Conservation (phyloP, 2,888 invertebrate genomes). For the Artemia sp. region DNA sequence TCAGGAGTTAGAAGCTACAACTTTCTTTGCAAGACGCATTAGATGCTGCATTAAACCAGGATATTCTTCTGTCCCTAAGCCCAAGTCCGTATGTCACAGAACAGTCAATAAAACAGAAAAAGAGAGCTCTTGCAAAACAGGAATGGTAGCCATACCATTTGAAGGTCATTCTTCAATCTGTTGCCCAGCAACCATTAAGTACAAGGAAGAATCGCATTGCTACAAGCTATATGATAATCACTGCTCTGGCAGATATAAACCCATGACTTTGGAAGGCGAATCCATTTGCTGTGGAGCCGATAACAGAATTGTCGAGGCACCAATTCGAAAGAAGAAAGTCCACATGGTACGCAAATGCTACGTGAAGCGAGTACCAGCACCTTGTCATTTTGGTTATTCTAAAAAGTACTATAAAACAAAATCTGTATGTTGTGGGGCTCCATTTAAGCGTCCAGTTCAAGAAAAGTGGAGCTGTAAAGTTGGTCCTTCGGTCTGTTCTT, state of each 20-base stretch:
- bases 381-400: not conserved
- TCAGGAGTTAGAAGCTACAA: not conserved
- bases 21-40: slow-evolving; percentile 1
- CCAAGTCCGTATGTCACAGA: too few species aligned
- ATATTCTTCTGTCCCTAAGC: not conserved
- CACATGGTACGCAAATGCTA: slow-evolving; percentile 4
- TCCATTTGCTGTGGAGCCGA: not conserved
- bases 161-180: too few species aligned
- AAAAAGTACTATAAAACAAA: not conserved
- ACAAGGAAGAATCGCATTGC: not conserved
- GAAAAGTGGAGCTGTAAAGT: slow-evolving; percentile 8
- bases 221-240: not conserved
- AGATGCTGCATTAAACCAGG: not conserved
- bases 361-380: not conserved
- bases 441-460: not conserved
- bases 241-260: not conserved
- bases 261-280: not conserved
- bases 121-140: too few species aligned
- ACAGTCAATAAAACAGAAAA: too few species aligned
- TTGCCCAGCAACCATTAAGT: too few species aligned
- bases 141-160: too few species aligned
- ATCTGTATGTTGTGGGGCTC: not conserved
- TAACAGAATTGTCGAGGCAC: too few species aligned
- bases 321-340: too few species aligned
- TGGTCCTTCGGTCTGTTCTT: not conserved